Evolutionary conservation across 2,797 vertebrate genomes (phyloP).

Genomic region (Rhinella marina): DNA sequence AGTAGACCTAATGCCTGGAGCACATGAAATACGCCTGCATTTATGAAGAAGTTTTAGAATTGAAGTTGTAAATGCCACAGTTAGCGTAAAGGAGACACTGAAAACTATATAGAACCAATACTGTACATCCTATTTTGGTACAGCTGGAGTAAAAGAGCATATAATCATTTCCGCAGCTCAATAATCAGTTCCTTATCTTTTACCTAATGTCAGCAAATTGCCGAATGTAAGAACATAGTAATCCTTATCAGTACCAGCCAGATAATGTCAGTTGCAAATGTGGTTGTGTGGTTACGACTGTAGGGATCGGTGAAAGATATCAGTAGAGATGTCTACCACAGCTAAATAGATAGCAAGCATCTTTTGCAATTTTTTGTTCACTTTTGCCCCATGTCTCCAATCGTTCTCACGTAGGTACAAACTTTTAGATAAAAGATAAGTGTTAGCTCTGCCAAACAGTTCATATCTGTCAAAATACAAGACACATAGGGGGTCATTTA

Average conservation of each 20-base stretch:
- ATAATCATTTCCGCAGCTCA: not conserved
- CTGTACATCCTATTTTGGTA: not conserved
- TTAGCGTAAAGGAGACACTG: not conserved
- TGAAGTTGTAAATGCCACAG: not conserved
- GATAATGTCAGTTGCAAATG: slow-evolving; percentile 3
- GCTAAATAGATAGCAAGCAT: not conserved
- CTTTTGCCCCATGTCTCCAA: not conserved
- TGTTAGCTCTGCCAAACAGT: too few relatives aligned
- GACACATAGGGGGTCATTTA: too few relatives aligned
- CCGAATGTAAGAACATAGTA: not conserved
- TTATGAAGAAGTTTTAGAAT: too few relatives aligned
- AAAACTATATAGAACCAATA: not conserved
- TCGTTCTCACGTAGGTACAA: not conserved
- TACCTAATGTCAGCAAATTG: not conserved
- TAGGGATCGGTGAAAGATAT: not conserved
- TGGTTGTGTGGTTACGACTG: not conserved
- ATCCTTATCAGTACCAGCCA: not conserved
- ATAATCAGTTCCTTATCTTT: not conserved
- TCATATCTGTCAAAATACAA: too few relatives aligned
- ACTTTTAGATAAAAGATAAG: not conserved
- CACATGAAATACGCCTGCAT: too few relatives aligned
- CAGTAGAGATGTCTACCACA: not conserved
- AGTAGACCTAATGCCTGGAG: too few relatives aligned
- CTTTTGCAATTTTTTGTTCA: not conserved
- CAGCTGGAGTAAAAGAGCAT: not conserved